Evolutionary conservation across 2,797 vertebrate species (phyloP), one percentile per base, ranked within the genome.

Genomic region (Eospalax fontanierii): DNA sequence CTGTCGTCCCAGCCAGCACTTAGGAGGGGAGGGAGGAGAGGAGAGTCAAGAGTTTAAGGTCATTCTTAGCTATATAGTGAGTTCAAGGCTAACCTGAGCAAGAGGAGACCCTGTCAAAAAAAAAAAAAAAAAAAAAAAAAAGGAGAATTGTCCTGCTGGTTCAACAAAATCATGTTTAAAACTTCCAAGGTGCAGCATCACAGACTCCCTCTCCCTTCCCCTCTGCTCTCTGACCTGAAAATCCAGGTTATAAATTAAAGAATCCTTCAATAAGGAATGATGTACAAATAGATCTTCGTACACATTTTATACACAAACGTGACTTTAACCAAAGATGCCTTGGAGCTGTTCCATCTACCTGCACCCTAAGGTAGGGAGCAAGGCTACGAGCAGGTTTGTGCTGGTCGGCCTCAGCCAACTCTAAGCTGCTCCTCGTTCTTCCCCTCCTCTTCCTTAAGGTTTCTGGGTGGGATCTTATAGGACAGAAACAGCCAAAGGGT

Each of bases 141-240:
- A 6, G 46, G 54, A 43, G n/a, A 8, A 26, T 59, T 59, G n/a
- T 76, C 91, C 61, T 91, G 50, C 57, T 70, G 46, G 92, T 57
- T 85, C 35, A 90, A 68, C 26, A 79, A 91, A 93, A 94, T 61
- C 78, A 46, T 81, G 26, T 50, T 86, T 73, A n/a, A 66, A 78
- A 89, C 15, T 0, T 40, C 79, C 93, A 59, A 28, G 4, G 30
- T 19, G 16, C 7, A 24, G 24, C n/a, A 96, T 30, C 68, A 35
- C 71, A 80, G 87, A 59, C 54, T 82, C 40, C 28, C 78, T 40
- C 33, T 87, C 88, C 75, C 40, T 90, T 78, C 24, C 22, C 50
- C 57, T 92, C 38, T 76, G 18, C 88, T 90, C 6, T 19, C 8
- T 95, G 71, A 59, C 54, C 75, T 95, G 65, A 94, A 86, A 59